Evolutionary conservation across 2,113 vertebrate genomes (phyloP).

Genomic region (Alces alces): DNA sequence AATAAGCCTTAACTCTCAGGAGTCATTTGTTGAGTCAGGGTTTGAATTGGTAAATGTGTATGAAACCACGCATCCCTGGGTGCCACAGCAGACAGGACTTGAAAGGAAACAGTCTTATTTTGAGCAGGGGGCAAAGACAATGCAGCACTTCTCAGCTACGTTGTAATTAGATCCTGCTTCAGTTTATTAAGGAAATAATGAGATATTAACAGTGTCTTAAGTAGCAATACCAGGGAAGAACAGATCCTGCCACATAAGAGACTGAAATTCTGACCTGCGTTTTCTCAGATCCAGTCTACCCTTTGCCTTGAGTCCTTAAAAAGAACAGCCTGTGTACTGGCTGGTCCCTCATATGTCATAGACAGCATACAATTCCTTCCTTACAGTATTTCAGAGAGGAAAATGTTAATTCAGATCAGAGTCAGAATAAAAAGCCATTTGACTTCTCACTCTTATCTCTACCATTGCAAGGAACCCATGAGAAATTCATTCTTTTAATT

Average conservation of each 20-base stretch:
- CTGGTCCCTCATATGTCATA: slow-evolving; percentile 89
- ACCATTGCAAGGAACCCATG: not conserved
- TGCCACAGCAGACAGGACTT: slow-evolving; percentile 73
- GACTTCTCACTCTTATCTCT: not conserved
- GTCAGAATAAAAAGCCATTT: not conserved
- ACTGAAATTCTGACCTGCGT: slow-evolving; percentile 89
- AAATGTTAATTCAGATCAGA: not conserved
- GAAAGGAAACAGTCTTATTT: slow-evolving; percentile 73
- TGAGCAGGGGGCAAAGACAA: slow-evolving; percentile 81
- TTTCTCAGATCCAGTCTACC: slow-evolving; percentile 91
- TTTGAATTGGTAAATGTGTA: slow-evolving; percentile 45
- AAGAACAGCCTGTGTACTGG: slow-evolving; percentile 91
- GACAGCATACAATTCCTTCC: slow-evolving; percentile 90
- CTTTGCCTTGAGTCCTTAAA: slow-evolving; percentile 92
- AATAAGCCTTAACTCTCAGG: not conserved
- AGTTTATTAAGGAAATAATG: not conserved
- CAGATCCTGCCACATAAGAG: slow-evolving; percentile 85
- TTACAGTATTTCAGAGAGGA: slow-evolving; percentile 65
- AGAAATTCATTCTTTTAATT: slow-evolving; percentile 21
- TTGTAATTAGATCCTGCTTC: slow-evolving; percentile 75
- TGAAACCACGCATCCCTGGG: slow-evolving; percentile 81
- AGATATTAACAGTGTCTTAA: not conserved
- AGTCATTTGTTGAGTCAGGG: not conserved
- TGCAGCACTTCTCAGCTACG: slow-evolving; percentile 75
- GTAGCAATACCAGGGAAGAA: not conserved